phyloP scores from a whole-genome alignment of 2,888 invertebrate genomes.

The Cryptus viduatorius region DNA sequence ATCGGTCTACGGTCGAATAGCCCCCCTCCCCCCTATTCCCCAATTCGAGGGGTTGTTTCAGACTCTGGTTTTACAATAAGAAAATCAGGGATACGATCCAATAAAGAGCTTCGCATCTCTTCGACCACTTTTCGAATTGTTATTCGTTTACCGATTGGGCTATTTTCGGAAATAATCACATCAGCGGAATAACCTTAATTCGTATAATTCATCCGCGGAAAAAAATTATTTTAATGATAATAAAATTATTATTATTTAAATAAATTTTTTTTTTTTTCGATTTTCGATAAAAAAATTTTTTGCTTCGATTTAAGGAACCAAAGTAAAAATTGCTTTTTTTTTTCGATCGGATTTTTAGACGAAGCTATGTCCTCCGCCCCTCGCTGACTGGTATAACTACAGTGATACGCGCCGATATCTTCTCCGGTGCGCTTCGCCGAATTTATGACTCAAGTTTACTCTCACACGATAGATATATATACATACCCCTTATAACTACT shows the following conservation, averaged over 20 bases:
- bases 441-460: slow-evolving; percentile 58
- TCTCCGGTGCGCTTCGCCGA: slow-evolving; percentile 57
- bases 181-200: too few species aligned
- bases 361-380: too few species aligned
- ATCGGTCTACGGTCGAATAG: slow-evolving; percentile 74
- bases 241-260: too few species aligned
- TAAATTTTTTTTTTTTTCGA: too few species aligned
- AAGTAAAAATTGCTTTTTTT: too few species aligned
- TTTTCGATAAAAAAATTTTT: too few species aligned
- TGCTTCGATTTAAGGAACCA: too few species aligned
- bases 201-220: too few species aligned
- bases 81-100: slow-evolving; percentile 61
- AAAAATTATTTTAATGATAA: too few species aligned
- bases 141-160: background rate
- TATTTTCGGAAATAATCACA: too few species aligned
- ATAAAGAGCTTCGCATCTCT: slow-evolving; percentile 72
- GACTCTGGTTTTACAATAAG: slow-evolving; percentile 39
- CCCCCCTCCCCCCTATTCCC: slow-evolving; percentile 19
- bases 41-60: slow-evolving; percentile 62
- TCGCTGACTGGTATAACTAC: background rate
- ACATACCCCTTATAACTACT: background rate
- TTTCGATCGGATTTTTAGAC: too few species aligned
- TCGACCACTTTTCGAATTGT: background rate
- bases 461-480: slow-evolving; percentile 35
- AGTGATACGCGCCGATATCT: slow-evolving; percentile 18